Conservation (phyloP, 2,797 vertebrate genomes). For the Amphiprion clarkii region DNA sequence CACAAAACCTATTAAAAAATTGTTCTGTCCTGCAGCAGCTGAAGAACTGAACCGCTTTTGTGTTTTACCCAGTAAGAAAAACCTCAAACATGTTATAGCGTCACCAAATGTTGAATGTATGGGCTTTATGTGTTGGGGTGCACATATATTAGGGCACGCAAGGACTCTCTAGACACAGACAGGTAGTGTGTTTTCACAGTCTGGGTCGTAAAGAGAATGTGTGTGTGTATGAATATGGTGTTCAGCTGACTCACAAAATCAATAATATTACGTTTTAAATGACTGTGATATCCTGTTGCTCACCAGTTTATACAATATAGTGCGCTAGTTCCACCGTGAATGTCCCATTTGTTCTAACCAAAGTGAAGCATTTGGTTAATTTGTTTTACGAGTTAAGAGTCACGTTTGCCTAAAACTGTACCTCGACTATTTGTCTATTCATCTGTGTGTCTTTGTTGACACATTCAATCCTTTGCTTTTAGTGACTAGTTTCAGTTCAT, state of each 20-base stretch:
- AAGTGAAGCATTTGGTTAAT: background rate
- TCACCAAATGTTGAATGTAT: too few species aligned
- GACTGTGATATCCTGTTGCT: conserved; percentile 23
- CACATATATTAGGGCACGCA: conserved; percentile 29
- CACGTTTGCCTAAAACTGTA: background rate
- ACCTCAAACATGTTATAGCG: too few species aligned
- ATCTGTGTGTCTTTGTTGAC: conserved; percentile 10
- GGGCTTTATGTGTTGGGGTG: conserved; percentile 11
- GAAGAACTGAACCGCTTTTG: conserved; percentile 22
- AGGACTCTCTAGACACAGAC: conserved; percentile 31
- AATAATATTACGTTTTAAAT: conserved; percentile 31
- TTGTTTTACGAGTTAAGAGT: conserved; percentile 13
- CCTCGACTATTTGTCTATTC: conserved; percentile 4
- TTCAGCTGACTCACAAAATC: conserved; percentile 54
- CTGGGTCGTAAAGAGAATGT: conserved; percentile 42
- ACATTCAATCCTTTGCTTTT: background rate
- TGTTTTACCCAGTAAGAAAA: background rate
- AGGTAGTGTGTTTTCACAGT: conserved; percentile 47
- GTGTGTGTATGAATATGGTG: background rate
- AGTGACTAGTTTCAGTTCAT: conserved; percentile 42
- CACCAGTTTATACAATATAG: conserved; percentile 7
- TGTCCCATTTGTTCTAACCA: conserved; percentile 26
- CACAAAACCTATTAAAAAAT: background rate
- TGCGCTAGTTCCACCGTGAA: conserved; percentile 25
- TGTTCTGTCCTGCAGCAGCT: background rate